phyloP scores from a whole-genome alignment of 2,888 invertebrate species.

The Antheraea assamensis region DNA sequence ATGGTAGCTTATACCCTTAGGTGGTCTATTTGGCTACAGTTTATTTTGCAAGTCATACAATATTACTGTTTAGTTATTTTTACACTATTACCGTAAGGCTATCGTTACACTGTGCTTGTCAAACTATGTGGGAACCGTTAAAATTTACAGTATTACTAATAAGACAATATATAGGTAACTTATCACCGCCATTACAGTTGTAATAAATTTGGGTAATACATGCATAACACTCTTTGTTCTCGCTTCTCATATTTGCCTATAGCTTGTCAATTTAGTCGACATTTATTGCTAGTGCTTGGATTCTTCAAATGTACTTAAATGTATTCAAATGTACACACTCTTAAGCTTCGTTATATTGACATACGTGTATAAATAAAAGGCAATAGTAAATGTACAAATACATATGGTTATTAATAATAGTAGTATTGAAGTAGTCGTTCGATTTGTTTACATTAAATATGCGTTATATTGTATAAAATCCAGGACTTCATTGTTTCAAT shows the following conservation, averaged over 20 bases:
- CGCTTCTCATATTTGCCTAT: no score
- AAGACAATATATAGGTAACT: neutral
- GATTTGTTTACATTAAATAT: no score
- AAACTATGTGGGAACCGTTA: slow-evolving; percentile 33
- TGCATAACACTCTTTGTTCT: no score
- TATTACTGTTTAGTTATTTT: slow-evolving; percentile 75
- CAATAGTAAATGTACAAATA: no score
- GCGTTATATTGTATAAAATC: no score
- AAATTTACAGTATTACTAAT: neutral
- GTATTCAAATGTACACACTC: neutral
- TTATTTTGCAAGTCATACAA: slow-evolving; percentile 72
- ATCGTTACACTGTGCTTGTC: slow-evolving; percentile 43
- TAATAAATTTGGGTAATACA: neutral
- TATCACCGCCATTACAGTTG: neutral
- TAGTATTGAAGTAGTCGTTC: no score
- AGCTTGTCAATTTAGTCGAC: no score
- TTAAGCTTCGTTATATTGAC: neutral
- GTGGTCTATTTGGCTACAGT: slow-evolving; percentile 64
- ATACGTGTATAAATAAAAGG: neutral
- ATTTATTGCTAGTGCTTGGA: no score
- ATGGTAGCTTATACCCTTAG: slow-evolving; percentile 58
- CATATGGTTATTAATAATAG: no score
- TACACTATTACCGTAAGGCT: slow-evolving; percentile 52
- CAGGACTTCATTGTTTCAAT: no score
- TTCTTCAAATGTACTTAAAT: no score